Evolutionary conservation across 2,113 vertebrate species (phyloP), one percentile per base, ranked within the genome.

Genomic region (Hippopotamus amphibius): DNA sequence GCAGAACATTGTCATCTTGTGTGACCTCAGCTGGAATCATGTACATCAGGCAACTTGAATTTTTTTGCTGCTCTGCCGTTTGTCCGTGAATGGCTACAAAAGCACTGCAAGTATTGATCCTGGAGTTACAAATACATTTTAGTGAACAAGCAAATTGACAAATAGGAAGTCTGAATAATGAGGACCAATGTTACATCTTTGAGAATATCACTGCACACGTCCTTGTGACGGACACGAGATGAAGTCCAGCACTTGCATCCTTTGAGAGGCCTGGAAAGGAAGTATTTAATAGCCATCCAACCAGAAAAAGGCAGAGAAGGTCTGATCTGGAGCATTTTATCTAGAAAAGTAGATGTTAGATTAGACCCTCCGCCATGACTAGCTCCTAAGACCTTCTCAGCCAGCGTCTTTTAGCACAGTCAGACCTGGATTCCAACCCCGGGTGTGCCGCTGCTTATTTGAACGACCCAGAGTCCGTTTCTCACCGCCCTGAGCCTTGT

Each of bases 1-100:
- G 11, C 33, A 24, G 30, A 72, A 59, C 55, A 8, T 37, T 0
- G 0, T 22, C 24, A 3, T 6, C n/a, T 63, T 1, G 5, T 65
- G 9, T 21, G 66, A 26, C 66, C 24, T 53, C 26, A n/a, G 17
- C 7, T 7, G 17, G 12, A n/a, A 26, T 26, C 21, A 0, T 2
- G 41, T 0, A 2, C 28, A 33, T 77, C 15, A 12, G 37, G 14
- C 13, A 61, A 61, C 24, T 55, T 33, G 15, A 12, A 5, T 8
- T 8, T 86, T 86, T 41, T 24, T 13, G 24, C 41, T 30, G 55
- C 16, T 76, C 61, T 50, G 48, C 2, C 4, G 10, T 48, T 4
- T 59, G 53, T 15, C 57, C 30, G 21, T 2, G 6, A 21, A 10
- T 22, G 21, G 21, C 22, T 16, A 1, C 1, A 6, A 22, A 57